A percentile compares a stretch with the other conserved stretches of the same genome.
Evolutionary conservation across 2,797 vertebrate genomes (phyloP).

Genomic region (Darevskia mixta): DNA sequence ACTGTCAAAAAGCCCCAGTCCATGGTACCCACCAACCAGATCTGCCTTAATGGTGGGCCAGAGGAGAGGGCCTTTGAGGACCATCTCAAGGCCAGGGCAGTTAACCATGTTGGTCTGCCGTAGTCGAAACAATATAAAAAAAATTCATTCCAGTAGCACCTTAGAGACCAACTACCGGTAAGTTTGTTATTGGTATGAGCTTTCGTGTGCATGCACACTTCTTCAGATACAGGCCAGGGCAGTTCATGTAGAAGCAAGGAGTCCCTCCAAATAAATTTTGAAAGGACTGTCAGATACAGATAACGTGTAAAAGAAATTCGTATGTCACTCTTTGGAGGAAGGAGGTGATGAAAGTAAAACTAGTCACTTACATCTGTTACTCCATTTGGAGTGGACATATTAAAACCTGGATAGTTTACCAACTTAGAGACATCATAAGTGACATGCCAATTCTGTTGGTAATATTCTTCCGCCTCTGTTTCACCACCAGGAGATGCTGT

Average conservation of each 20-base stretch:
- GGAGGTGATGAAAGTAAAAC: neutral
- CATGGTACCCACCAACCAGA: neutral
- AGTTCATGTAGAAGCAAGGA: neutral
- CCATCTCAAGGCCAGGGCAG: no score
- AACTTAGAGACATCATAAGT: conserved; percentile 94
- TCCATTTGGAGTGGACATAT: conserved; percentile 84
- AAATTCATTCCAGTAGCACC: no score
- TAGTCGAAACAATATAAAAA: no score
- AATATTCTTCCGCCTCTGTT: conserved; percentile 71
- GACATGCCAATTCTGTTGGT: conserved; percentile 72
- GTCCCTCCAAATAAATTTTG: neutral
- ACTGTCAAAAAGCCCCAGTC: neutral
- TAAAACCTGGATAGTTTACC: conserved; percentile 96
- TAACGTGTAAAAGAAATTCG: neutral
- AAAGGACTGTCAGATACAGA: neutral
- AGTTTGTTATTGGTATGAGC: no score
- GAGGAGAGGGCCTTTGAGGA: neutral
- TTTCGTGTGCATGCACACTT: no score
- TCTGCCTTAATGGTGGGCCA: neutral
- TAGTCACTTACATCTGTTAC: conserved; percentile 90
- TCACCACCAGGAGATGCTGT: conserved; percentile 79
- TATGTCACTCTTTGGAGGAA: neutral
- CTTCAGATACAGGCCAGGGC: neutral
- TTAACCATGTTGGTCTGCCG: no score
- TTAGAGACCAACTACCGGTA: neutral